phyloP scores from a whole-genome alignment of 2,797 vertebrate genomes.

The Perodicticus potto region DNA sequence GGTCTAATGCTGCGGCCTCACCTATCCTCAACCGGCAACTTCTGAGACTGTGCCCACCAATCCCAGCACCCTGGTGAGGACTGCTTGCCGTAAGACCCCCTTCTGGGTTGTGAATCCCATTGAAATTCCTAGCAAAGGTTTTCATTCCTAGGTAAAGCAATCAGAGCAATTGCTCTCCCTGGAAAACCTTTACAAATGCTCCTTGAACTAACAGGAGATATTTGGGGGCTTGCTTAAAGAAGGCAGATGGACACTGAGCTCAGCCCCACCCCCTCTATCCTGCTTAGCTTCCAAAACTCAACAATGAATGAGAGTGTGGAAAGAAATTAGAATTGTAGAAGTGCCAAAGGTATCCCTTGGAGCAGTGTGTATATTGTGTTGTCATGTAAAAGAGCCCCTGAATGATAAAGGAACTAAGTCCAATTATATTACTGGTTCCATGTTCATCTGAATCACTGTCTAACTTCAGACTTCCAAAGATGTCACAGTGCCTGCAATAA shows the following conservation, averaged over 20 bases:
- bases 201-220: constrained; percentile 79
- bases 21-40: background rate
- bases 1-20: background rate
- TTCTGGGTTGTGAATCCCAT: constrained; percentile 52
- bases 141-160: background rate
- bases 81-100: background rate
- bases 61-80: background rate
- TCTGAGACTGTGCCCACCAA: accelerated
- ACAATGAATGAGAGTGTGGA: constrained; percentile 83
- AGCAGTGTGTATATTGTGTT: constrained; percentile 85
- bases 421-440: constrained; percentile 83
- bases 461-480: constrained; percentile 79
- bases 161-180: constrained; percentile 77
- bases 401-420: constrained; percentile 85
- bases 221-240: constrained; percentile 80
- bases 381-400: constrained; percentile 88
- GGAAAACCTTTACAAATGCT: constrained; percentile 83
- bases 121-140: constrained; percentile 81
- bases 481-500: constrained; percentile 78
- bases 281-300: constrained; percentile 84
- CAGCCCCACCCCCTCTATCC: constrained; percentile 2
- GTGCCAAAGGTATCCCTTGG: constrained; percentile 89
- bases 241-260: constrained; percentile 72
- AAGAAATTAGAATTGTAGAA: constrained; percentile 85
- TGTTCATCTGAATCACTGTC: constrained; percentile 84